phyloP scores from a whole-genome alignment of 2,113 vertebrate genomes.

The Tragulus kanchil region DNA sequence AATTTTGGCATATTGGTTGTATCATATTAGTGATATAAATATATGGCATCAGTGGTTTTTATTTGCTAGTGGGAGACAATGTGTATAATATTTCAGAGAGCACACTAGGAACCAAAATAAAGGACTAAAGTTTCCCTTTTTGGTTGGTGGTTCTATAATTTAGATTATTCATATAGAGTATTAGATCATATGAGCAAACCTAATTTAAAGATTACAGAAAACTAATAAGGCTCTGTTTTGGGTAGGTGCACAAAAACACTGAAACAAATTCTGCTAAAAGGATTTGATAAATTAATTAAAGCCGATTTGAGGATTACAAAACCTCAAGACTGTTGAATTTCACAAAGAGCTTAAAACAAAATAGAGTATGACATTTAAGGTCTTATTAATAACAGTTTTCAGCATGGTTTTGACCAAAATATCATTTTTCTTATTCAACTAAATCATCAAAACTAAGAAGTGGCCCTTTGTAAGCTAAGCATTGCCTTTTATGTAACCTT shows the following conservation, averaged over 20 bases:
- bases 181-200: slow-evolving; percentile 43
- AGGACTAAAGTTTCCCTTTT: neutral
- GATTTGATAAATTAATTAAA: slow-evolving; percentile 75
- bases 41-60: neutral
- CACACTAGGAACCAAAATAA: slow-evolving; percentile 44
- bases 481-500: neutral
- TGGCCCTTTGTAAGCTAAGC: neutral
- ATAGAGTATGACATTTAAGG: slow-evolving; percentile 61
- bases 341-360: slow-evolving; percentile 58
- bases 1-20: neutral
- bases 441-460: slow-evolving; percentile 57
- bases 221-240: slow-evolving; percentile 57
- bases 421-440: slow-evolving; percentile 24
- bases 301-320: slow-evolving; percentile 65
- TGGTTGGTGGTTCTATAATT: slow-evolving; percentile 1
- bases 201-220: slow-evolving; percentile 71
- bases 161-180: slow-evolving; percentile 11
- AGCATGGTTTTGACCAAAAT: slow-evolving; percentile 63
- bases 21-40: neutral
- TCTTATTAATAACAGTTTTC: slow-evolving; percentile 65
- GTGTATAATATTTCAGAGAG: neutral
- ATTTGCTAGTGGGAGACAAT: neutral
- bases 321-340: slow-evolving; percentile 62
- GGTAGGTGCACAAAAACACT: slow-evolving; percentile 38
- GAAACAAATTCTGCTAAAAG: slow-evolving; percentile 62